These are phyloP conservation scores for Macroramphosus scolopax DNA, from an alignment of 2,797 vertebrate species.

Conservation along the genomic window DNA sequence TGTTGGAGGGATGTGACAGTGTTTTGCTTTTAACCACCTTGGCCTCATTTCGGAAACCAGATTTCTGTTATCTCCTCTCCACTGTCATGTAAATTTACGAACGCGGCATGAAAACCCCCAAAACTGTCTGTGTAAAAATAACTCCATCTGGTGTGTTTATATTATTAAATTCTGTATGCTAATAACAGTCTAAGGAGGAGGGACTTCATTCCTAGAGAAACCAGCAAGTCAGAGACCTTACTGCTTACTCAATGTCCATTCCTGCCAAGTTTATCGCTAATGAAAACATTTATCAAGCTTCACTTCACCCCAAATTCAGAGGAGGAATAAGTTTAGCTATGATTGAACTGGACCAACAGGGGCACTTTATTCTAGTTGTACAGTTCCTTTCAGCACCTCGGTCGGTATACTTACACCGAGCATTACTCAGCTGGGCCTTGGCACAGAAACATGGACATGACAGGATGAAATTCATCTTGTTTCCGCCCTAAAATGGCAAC, in stretches of 20 bases:
- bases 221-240: too few relatives aligned
- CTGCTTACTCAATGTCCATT: background rate
- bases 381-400: constrained; percentile 35
- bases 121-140: constrained; percentile 47
- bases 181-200: constrained; percentile 27
- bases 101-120: constrained; percentile 40
- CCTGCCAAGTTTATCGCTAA: constrained; percentile 46
- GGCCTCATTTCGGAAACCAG: constrained; percentile 41
- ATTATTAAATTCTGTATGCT: constrained; percentile 40
- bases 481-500: constrained; percentile 37
- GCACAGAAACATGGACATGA: constrained; percentile 39
- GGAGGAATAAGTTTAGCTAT: constrained; percentile 40
- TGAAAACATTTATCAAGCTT: constrained; percentile 46
- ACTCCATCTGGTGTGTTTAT: constrained; percentile 42
- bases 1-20: constrained; percentile 44
- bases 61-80: constrained; percentile 26
- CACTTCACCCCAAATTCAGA: constrained; percentile 39
- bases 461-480: constrained; percentile 43
- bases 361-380: constrained; percentile 37
- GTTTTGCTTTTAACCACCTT: constrained; percentile 57
- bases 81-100: constrained; percentile 45
- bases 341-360: constrained; percentile 45
- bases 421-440: constrained; percentile 44
- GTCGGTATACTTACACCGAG: constrained; percentile 21
- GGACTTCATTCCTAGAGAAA: constrained; percentile 11